phyloP scores from a whole-genome alignment of 2,888 invertebrate genomes.

The Nephrocerus scutellatus region DNA sequence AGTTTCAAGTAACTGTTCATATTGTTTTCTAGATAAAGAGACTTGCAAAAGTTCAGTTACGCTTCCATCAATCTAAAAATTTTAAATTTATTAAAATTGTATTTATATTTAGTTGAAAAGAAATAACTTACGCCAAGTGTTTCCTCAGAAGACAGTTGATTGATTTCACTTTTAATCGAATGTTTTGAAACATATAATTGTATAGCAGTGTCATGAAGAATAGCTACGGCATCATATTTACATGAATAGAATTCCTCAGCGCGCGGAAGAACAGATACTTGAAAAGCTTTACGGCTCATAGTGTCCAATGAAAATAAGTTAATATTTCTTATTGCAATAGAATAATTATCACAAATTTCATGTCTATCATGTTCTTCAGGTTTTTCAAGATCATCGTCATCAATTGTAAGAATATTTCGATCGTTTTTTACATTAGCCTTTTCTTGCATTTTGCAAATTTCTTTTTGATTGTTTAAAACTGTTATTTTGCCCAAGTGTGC shows the following conservation, averaged over 20 bases:
- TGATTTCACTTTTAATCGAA: slow-evolving; percentile 17
- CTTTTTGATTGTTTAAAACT: slow-evolving; percentile 47
- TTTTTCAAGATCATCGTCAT: slow-evolving; percentile 22
- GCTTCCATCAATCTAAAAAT: slow-evolving; percentile 59
- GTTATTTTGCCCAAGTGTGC: slow-evolving; percentile 88
- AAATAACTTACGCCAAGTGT: slow-evolving; percentile 23
- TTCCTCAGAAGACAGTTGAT: slow-evolving; percentile 16
- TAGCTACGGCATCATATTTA: slow-evolving; percentile 68
- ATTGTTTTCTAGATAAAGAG: slow-evolving; percentile 77
- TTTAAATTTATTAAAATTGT: slow-evolving; percentile 2
- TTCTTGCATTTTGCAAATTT: slow-evolving; percentile 6
- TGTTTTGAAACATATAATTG: slow-evolving; percentile 51
- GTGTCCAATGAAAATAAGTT: slow-evolving; percentile 75
- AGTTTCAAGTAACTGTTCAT: slow-evolving; percentile 81
- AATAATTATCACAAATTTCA: slow-evolving; percentile 47
- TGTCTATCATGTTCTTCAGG: slow-evolving; percentile 8
- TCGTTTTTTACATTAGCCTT: slow-evolving; percentile 6
- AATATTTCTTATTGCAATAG: slow-evolving; percentile 75
- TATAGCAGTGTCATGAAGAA: slow-evolving; percentile 82
- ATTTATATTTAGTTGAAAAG: background rate
- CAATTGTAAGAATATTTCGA: slow-evolving; percentile 21
- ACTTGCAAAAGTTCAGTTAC: slow-evolving; percentile 80
- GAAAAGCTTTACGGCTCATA: slow-evolving; percentile 45
- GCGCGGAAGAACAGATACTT: slow-evolving; percentile 45
- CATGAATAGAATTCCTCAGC: slow-evolving; percentile 70